These are phyloP conservation scores for Sakesphorus luctuosus DNA, from an alignment of 2,113 vertebrate genomes.

Conservation along the genomic window DNA sequence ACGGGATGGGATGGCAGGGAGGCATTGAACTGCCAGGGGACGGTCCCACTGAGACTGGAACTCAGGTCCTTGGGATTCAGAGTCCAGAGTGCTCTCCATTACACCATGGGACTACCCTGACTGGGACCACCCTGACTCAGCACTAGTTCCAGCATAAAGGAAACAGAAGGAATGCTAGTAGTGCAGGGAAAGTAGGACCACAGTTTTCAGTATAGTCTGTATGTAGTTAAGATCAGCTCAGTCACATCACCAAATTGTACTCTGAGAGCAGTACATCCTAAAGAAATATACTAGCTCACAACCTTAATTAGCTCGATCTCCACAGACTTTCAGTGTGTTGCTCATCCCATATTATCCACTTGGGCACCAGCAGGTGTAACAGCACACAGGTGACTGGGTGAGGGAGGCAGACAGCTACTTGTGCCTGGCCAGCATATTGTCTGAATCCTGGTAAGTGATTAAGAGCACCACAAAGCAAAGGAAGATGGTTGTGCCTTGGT, in stretches of 20 bases:
- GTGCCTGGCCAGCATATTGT: not conserved
- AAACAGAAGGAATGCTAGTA: not conserved
- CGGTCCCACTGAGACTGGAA: too few species aligned
- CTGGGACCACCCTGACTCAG: too few species aligned
- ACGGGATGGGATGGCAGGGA: too few species aligned
- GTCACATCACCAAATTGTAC: not conserved
- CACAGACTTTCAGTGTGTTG: rapidly evolving
- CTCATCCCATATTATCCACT: not conserved
- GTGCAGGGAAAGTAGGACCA: not conserved
- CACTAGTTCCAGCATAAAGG: not conserved
- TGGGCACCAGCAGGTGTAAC: not conserved
- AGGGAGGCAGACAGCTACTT: not conserved
- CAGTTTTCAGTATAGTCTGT: not conserved
- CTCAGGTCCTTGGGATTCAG: too few species aligned
- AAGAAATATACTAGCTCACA: not conserved
- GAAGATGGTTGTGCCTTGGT: not conserved
- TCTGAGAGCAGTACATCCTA: not conserved
- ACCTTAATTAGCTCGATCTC: not conserved
- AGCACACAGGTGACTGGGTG: not conserved
- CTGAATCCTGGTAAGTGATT: not conserved
- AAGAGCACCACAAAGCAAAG: not conserved
- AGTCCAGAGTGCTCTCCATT: too few species aligned
- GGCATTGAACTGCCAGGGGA: too few species aligned
- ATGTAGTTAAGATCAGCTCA: not conserved
- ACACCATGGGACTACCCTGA: too few species aligned